These are phyloP conservation scores for Heterohyrax brucei DNA, from an alignment of 2,797 vertebrate genomes.

Conservation along the genomic window DNA sequence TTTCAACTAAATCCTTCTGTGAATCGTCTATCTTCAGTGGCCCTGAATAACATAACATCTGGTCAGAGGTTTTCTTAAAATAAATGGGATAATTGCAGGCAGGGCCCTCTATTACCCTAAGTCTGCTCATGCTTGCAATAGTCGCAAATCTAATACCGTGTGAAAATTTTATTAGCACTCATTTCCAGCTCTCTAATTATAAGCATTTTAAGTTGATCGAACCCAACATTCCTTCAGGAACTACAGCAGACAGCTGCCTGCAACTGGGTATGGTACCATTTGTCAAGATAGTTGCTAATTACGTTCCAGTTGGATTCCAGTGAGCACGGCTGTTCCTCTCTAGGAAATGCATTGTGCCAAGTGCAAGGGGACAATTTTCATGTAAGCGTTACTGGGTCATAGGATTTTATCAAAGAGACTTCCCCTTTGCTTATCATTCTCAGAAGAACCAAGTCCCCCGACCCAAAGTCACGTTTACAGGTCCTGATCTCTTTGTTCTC, in stretches of 20 bases:
- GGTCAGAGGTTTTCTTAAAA: slow-evolving; percentile 71
- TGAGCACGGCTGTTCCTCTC: background rate
- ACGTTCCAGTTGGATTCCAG: background rate
- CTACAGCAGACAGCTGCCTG: background rate
- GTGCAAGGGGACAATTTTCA: background rate
- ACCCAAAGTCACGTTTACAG: background rate
- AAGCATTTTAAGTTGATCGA: slow-evolving; percentile 59
- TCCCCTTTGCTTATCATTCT: slow-evolving; percentile 24
- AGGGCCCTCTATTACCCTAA: background rate
- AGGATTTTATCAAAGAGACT: background rate
- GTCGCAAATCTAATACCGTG: slow-evolving; percentile 21
- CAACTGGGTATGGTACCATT: background rate
- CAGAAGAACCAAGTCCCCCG: background rate
- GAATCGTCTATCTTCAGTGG: slow-evolving; percentile 46
- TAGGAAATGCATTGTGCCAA: background rate
- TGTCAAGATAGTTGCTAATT: background rate
- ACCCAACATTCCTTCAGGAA: slow-evolving; percentile 43
- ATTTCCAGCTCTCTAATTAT: slow-evolving; percentile 64
- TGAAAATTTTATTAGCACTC: slow-evolving; percentile 52
- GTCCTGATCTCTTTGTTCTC: background rate
- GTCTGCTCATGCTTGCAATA: background rate
- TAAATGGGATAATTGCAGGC: slow-evolving; percentile 7
- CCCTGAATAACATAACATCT: slow-evolving; percentile 45
- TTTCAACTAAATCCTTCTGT: slow-evolving; percentile 62
- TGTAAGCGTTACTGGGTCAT: background rate